phyloP scores from a whole-genome alignment of 2,797 vertebrate species.

The Tamandua tetradactyla region DNA sequence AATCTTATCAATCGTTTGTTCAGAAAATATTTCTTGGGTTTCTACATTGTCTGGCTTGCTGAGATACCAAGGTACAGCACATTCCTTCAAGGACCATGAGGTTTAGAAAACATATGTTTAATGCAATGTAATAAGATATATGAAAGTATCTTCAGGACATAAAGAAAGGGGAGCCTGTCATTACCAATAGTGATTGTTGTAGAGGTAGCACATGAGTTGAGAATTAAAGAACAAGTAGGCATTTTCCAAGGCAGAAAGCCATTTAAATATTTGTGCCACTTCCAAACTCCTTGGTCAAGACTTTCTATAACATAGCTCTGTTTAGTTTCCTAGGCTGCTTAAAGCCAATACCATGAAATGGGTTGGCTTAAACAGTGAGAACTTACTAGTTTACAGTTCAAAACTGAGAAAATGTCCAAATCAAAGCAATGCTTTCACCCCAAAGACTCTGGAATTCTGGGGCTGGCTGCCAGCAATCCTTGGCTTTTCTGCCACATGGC shows the following conservation, averaged over 20 bases:
- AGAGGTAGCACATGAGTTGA: neutral
- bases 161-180: neutral
- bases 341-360: too few relatives aligned
- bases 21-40: neutral
- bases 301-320: neutral
- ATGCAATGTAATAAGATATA: neutral
- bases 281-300: neutral
- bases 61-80: neutral
- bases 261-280: conserved; percentile 9
- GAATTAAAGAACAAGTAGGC: neutral
- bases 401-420: too few relatives aligned
- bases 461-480: too few relatives aligned
- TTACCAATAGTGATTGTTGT: neutral
- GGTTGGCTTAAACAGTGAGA: too few relatives aligned
- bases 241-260: neutral
- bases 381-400: too few relatives aligned
- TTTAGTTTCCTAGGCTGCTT: too few relatives aligned
- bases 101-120: neutral
- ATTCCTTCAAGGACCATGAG: neutral
- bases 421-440: too few relatives aligned
- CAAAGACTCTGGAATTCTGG: too few relatives aligned
- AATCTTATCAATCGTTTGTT: neutral
- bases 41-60: neutral
- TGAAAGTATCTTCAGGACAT: neutral
- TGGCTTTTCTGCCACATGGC: too few relatives aligned